phyloP scores from a whole-genome alignment of 1,140 invertebrate genomes.

The Drosophila ficusphila region DNA sequence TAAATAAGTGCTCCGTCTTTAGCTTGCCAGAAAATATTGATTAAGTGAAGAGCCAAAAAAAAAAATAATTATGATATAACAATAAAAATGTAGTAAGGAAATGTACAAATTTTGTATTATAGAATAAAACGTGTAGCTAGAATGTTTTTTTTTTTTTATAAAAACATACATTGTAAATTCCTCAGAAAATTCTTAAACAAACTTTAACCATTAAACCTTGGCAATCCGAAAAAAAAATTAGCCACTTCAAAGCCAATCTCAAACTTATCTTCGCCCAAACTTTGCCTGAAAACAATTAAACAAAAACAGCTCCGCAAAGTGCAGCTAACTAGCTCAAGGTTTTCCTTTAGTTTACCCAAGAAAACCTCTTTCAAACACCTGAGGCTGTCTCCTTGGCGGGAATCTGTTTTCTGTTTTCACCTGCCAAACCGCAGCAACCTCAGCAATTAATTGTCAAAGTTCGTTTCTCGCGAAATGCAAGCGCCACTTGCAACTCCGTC shows the following conservation, averaged over 20 bases:
- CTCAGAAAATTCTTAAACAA: no score
- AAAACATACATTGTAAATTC: no score
- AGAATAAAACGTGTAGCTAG: no score
- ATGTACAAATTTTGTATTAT: no score
- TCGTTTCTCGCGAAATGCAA: conserved; percentile 14
- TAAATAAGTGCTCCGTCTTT: background rate
- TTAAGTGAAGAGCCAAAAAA: background rate
- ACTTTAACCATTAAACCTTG: no score
- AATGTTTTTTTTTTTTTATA: no score
- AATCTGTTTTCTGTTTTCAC: conserved; percentile 24
- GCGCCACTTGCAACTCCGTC: conserved; percentile 12
- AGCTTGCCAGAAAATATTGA: background rate
- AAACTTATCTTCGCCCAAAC: background rate
- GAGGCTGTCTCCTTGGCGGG: background rate
- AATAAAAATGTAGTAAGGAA: no score
- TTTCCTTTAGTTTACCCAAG: conserved; percentile 1
- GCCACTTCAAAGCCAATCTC: background rate
- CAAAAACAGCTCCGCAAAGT: background rate
- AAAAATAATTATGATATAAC: no score
- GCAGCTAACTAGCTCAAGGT: conserved; percentile 3
- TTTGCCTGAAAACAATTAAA: conserved; percentile 16
- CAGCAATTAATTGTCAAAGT: conserved; percentile 32
- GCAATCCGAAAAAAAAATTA: no score
- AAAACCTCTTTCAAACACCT: background rate
- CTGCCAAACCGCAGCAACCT: conserved; percentile 5